Base-by-base conservation (phyloP, 2,888 invertebrate genomes). In the Dinocampus coccinellae region DNA sequence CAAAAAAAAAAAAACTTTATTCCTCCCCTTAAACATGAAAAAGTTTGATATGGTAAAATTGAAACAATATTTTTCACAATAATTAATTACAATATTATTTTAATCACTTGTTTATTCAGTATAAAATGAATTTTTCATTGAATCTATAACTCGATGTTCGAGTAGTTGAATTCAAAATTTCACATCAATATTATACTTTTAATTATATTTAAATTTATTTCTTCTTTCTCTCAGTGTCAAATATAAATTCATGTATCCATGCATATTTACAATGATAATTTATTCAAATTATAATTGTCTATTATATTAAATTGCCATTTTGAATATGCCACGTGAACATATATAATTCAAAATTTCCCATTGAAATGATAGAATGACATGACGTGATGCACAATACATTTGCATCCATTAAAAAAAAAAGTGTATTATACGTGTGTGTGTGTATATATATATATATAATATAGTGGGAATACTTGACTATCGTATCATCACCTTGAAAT, bases 401-500 rank as follows among this genome's bases (percentile, higher is more conserved):
- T 29, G 3, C 29, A 7, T 29, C 29, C 7, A 7, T 29, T 7
- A 29, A 29, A 29, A n/a, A n/a, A n/a, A 29, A 4, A 29, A 29
- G 7, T 29, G 7, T 4, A 29, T 29, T 29, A 4, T 29, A 7
- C 29, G 29, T 29, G n/a, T n/a, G n/a, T n/a, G n/a, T n/a, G n/a
- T n/a, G n/a, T n/a, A n/a, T n/a, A n/a, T n/a, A 55, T 29, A 29
- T 29, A 29, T 7, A 55, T 22, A 42, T 36, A 34, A 36, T 36
- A 16, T 36, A 24, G 65, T 55, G 55, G 36, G 65, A 10, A 66
- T 57, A 57, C 55, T 36, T 36, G 53, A 66, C 57, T 62, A 22
- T 4, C 33, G 39, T 57, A 66, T 57, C 39, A 66, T 66, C 57
- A 66, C 65, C 65, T 57, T 36, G 39, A 66, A 66, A 66, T 57